Evolutionary conservation across 2,797 vertebrate species (phyloP).

Genomic region (Sphenodon punctatus): DNA sequence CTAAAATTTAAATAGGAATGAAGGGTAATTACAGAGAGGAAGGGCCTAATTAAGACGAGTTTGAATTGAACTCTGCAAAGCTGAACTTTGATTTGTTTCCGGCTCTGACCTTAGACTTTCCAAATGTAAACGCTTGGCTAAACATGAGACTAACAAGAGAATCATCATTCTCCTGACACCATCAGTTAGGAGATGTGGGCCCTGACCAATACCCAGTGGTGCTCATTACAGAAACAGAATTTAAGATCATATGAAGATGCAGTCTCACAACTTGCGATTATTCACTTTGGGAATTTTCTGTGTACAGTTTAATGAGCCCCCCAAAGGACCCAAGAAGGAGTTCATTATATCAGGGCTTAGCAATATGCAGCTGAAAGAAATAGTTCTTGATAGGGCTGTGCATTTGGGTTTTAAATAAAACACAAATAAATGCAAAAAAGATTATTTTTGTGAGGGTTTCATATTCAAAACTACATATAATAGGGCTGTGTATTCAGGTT

Average conservation of each 20-base stretch:
- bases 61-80: constrained; percentile 49
- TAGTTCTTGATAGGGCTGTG: too few relatives aligned
- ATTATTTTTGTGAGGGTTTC: too few relatives aligned
- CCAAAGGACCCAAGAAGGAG: too few relatives aligned
- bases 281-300: not conserved
- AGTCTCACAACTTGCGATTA: not conserved
- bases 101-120: constrained; percentile 38
- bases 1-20: constrained; percentile 39
- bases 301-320: too few relatives aligned
- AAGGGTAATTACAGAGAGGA: constrained; percentile 32
- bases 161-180: constrained; percentile 14
- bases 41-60: constrained; percentile 53
- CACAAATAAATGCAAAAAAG: not conserved
- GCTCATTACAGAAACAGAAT: constrained; percentile 25
- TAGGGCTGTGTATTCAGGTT: too few relatives aligned
- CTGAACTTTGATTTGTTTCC: constrained; percentile 48
- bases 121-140: constrained; percentile 45
- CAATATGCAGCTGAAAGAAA: too few relatives aligned
- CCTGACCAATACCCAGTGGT: constrained; percentile 25
- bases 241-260: not conserved
- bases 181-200: constrained; percentile 19
- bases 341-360: too few relatives aligned
- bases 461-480: too few relatives aligned
- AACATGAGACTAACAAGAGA: constrained; percentile 16
- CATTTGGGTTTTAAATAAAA: too few relatives aligned